These are phyloP conservation scores for Pristionchus mayeri DNA, from an alignment of 2,888 invertebrate genomes.

Conservation along the genomic window DNA sequence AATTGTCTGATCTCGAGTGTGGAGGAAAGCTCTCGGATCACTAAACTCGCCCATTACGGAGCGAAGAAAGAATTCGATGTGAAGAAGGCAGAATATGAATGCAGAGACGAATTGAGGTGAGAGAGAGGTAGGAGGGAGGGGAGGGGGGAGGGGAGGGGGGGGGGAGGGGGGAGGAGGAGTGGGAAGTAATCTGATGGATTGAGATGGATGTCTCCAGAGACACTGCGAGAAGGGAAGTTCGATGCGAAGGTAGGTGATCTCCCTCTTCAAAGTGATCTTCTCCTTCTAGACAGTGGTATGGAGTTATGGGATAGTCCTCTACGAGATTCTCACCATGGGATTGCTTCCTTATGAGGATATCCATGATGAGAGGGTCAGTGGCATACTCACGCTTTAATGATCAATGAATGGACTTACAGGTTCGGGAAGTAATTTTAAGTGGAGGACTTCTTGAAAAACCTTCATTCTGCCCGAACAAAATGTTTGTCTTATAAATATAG, in stretches of 20 bases:
- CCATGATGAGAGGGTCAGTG: constrained; percentile 81
- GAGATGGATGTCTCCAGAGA: constrained; percentile 44
- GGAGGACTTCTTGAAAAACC: constrained; percentile 48
- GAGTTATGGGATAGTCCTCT: constrained; percentile 83
- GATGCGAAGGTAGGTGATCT: not conserved
- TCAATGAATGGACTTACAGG: not conserved
- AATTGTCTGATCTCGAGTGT: constrained; percentile 88
- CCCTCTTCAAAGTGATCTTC: not conserved
- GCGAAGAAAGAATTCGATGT: constrained; percentile 21
- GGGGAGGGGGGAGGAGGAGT: too few species aligned
- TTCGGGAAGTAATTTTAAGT: not conserved
- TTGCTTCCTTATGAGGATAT: constrained; percentile 96
- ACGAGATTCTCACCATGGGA: constrained; percentile 96
- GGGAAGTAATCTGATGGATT: not conserved
- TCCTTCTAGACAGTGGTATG: constrained; percentile 11
- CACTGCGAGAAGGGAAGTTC: not conserved
- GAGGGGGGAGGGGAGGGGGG: too few species aligned
- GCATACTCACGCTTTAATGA: not conserved
- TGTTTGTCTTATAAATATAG: not conserved
- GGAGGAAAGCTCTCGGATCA: constrained; percentile 81
- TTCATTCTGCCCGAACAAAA: constrained; percentile 14
- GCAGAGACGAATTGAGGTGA: constrained; percentile 30
- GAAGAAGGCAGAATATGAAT: not conserved
- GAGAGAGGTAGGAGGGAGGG: too few species aligned
- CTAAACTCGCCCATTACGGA: constrained; percentile 83